Evolutionary conservation across 2,888 invertebrate genomes (phyloP).

Genomic region (Lumbricus terrestris): DNA sequence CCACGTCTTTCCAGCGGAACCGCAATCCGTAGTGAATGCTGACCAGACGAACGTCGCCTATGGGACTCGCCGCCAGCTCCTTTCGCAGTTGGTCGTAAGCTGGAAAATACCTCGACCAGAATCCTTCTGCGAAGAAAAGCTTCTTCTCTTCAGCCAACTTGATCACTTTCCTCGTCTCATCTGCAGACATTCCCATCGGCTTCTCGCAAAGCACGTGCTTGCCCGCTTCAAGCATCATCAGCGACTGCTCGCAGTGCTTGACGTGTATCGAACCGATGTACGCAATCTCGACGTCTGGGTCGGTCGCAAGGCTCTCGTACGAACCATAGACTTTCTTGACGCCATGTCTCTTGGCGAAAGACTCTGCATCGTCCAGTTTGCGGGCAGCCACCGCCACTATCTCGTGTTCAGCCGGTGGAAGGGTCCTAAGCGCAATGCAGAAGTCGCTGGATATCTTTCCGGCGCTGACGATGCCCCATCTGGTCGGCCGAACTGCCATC

Average conservation of each 20-base stretch:
- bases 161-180: slow-evolving; percentile 72
- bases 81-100: slow-evolving; percentile 68
- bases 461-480: slow-evolving; percentile 85
- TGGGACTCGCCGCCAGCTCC: slow-evolving; percentile 73
- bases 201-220: slow-evolving; percentile 90
- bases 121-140: slow-evolving; percentile 66
- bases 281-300: slow-evolving; percentile 76
- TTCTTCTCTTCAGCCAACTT: slow-evolving; percentile 69
- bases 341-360: too few relatives aligned
- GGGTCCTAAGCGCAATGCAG: slow-evolving; percentile 46
- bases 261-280: slow-evolving; percentile 78
- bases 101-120: too few relatives aligned
- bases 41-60: slow-evolving; percentile 74
- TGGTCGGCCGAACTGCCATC: too few relatives aligned
- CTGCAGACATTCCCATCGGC: slow-evolving; percentile 77
- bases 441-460: slow-evolving; percentile 87
- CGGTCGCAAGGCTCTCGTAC: too few relatives aligned
- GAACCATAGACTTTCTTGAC: too few relatives aligned
- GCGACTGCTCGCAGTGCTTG: slow-evolving; percentile 71
- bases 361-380: slow-evolving; percentile 71
- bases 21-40: slow-evolving; percentile 68
- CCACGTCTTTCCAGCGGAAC: slow-evolving; percentile 61
- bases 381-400: slow-evolving; percentile 71
- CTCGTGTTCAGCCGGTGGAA: slow-evolving; percentile 24
- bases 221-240: too few relatives aligned